phyloP scores from a whole-genome alignment of 2,113 vertebrate genomes.

The Tragelaphus strepsiceros region DNA sequence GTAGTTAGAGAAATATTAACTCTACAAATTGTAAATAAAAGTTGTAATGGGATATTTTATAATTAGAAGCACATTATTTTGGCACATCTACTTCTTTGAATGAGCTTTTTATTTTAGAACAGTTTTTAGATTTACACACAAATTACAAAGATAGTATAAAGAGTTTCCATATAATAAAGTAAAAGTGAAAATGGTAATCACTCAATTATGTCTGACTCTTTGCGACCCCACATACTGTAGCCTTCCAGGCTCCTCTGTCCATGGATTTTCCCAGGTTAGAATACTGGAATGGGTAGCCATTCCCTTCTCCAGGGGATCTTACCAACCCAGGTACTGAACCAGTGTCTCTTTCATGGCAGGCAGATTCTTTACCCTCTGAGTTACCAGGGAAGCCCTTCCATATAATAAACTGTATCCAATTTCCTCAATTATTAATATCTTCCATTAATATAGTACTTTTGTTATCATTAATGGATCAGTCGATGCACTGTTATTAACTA shows the following conservation, averaged over 20 bases:
- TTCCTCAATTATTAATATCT: not conserved
- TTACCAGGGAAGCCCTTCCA: not conserved
- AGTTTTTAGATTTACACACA: not conserved
- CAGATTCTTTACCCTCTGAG: not conserved
- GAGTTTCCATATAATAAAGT: not conserved
- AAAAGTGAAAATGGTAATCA: not conserved
- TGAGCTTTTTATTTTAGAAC: constrained; percentile 17
- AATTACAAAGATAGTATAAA: not conserved
- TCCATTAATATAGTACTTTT: not conserved
- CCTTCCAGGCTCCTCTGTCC: not conserved
- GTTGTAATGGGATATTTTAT: not conserved
- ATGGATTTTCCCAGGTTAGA: not conserved
- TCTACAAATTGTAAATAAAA: not conserved
- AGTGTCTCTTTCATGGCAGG: not conserved
- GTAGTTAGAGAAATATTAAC: not conserved
- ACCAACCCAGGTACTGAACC: not conserved
- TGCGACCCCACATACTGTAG: not conserved
- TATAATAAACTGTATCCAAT: not conserved
- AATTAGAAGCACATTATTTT: not conserved
- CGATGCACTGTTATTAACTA: not conserved
- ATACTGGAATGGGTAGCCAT: not conserved
- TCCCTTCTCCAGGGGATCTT: not conserved
- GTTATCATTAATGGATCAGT: not conserved
- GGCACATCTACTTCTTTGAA: not conserved
- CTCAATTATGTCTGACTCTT: not conserved